A percentile compares a stretch with the other conserved stretches of the same genome.
phyloP scores from a whole-genome alignment of 2,113 vertebrate species.

The Serinus canaria region DNA sequence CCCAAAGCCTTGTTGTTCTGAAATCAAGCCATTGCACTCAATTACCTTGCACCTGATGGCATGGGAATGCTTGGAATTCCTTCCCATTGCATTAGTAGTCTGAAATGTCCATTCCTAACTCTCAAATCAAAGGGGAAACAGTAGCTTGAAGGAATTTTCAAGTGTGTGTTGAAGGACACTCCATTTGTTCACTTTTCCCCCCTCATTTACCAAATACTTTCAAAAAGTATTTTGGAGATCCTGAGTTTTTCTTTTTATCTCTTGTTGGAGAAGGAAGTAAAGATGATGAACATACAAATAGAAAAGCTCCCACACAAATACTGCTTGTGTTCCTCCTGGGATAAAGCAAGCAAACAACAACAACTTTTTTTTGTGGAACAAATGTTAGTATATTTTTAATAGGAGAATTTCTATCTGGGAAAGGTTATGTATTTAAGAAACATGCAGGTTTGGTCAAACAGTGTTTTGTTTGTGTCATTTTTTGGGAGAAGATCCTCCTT shows the following conservation, averaged over 20 bases:
- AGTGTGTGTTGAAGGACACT: background rate
- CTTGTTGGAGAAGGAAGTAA: background rate
- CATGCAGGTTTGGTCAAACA: background rate
- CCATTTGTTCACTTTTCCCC: background rate
- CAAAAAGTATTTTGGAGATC: background rate
- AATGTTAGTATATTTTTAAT: background rate
- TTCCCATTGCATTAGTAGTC: background rate
- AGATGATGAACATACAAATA: background rate
- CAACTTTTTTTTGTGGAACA: background rate
- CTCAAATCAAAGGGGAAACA: background rate
- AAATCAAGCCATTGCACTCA: rapidly evolving
- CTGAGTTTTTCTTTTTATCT: background rate
- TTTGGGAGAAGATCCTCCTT: background rate
- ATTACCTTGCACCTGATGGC: background rate
- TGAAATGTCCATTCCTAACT: background rate
- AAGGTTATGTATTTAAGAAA: background rate
- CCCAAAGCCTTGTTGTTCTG: background rate
- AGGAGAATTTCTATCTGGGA: background rate
- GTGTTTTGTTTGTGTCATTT: background rate
- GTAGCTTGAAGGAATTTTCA: background rate
- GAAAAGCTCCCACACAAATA: background rate
- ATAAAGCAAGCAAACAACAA: background rate
- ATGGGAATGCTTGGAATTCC: background rate
- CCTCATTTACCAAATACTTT: background rate
- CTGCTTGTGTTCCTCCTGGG: background rate